A percentile compares a stretch with the other conserved stretches of the same genome.
phyloP scores from a whole-genome alignment of 1,140 invertebrate species.

The Dreissena polymorpha region DNA sequence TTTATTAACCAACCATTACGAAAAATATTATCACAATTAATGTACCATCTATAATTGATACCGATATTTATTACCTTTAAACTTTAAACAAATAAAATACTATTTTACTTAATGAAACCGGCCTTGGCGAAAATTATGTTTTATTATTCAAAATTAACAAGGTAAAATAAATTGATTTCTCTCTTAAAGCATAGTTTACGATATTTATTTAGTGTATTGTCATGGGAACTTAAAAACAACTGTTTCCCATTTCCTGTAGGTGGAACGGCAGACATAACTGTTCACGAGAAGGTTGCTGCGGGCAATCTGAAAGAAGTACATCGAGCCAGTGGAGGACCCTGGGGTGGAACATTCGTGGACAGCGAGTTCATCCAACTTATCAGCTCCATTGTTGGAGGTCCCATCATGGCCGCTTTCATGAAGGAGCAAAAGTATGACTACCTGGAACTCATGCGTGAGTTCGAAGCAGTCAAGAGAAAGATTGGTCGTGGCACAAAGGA shows the following conservation, averaged over 20 bases:
- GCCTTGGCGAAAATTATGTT: too few relatives aligned
- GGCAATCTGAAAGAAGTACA: slow-evolving; percentile 46
- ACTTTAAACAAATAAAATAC: too few relatives aligned
- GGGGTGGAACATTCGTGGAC: slow-evolving; percentile 47
- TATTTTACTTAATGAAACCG: too few relatives aligned
- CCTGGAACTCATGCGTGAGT: slow-evolving; percentile 41
- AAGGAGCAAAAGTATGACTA: slow-evolving; percentile 14
- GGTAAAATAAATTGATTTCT: too few relatives aligned
- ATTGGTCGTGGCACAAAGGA: background rate
- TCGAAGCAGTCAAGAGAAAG: slow-evolving; percentile 40
- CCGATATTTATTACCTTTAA: too few relatives aligned
- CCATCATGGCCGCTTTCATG: slow-evolving; percentile 25
- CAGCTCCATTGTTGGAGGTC: slow-evolving; percentile 31
- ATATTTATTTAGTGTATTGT: too few relatives aligned
- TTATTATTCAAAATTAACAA: too few relatives aligned
- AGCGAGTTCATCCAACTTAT: slow-evolving; percentile 26
- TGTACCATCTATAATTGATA: too few relatives aligned
- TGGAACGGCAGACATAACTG: slow-evolving; percentile 47
- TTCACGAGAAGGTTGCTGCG: slow-evolving; percentile 33
- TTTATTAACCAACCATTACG: too few relatives aligned
- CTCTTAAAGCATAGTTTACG: too few relatives aligned
- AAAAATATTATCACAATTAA: too few relatives aligned
- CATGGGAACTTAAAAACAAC: too few relatives aligned
- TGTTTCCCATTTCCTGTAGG: slow-evolving; percentile 10
- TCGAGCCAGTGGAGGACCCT: slow-evolving; percentile 39